These are phyloP conservation scores for Hippoglossus hippoglossus DNA, from an alignment of 2,797 vertebrate genomes.

Conservation along the genomic window DNA sequence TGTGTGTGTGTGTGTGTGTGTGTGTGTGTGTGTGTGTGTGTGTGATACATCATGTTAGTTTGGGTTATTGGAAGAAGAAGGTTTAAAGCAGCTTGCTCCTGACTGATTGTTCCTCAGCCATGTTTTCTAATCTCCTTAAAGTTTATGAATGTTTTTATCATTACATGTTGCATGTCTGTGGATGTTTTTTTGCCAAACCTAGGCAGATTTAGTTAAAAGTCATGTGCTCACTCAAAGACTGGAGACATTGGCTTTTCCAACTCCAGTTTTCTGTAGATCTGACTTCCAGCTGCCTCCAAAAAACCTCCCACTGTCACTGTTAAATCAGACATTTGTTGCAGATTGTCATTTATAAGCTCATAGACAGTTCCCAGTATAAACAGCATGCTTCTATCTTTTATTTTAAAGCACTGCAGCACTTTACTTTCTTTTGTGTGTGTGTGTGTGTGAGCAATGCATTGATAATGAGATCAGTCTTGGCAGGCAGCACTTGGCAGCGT, in stretches of 20 bases:
- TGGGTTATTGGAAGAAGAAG: too few relatives aligned
- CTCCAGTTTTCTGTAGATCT: too few relatives aligned
- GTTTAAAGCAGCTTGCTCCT: neutral
- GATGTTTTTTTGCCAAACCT: too few relatives aligned
- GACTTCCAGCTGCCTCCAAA: too few relatives aligned
- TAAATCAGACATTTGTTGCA: neutral
- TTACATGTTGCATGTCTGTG: too few relatives aligned
- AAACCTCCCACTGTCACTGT: neutral
- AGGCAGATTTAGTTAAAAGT: too few relatives aligned
- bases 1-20: too few relatives aligned
- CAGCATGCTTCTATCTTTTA: constrained; percentile 14
- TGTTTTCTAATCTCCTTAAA: neutral
- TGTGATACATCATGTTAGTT: too few relatives aligned
- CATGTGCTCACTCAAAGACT: too few relatives aligned
- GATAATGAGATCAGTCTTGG: constrained; percentile 65
- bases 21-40: too few relatives aligned
- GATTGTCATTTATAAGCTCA: neutral
- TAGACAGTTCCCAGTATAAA: neutral
- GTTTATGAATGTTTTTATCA: neutral
- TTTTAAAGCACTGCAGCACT: constrained; percentile 8
- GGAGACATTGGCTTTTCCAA: too few relatives aligned
- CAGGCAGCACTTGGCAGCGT: neutral
- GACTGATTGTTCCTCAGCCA: neutral
- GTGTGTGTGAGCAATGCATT: constrained; percentile 49
- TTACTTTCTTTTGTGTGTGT: neutral